A percentile compares a stretch with the other conserved stretches of the same genome.
phyloP scores from a whole-genome alignment of 1,140 invertebrate species.

The Leptinotarsa defecta region DNA sequence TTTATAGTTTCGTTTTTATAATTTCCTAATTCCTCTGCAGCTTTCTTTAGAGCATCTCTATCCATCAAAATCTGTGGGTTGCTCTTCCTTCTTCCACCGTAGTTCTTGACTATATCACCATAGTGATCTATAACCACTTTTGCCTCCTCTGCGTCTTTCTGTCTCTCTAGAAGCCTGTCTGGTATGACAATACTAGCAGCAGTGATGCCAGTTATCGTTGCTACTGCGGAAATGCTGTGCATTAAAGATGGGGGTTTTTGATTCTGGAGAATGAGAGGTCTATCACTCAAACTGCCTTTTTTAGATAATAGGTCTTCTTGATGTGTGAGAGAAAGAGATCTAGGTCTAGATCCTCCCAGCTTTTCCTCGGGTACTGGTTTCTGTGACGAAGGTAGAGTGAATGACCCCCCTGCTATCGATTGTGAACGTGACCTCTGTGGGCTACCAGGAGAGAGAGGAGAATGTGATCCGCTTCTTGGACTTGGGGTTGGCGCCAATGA shows the following conservation, averaged over 20 bases:
- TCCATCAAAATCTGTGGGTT: slow-evolving; percentile 33
- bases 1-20: background rate
- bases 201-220: slow-evolving; percentile 48
- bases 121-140: slow-evolving; percentile 79
- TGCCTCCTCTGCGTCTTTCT: slow-evolving; percentile 62
- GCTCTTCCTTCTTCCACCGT: slow-evolving; percentile 59
- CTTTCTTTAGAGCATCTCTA: slow-evolving; percentile 48
- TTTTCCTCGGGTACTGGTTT: slow-evolving; percentile 22
- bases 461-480: slow-evolving; percentile 35
- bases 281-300: background rate
- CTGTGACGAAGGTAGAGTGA: background rate
- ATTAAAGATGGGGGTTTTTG: slow-evolving; percentile 20
- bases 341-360: background rate
- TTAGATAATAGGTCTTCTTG: slow-evolving; percentile 6
- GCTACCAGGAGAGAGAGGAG: slow-evolving; percentile 16
- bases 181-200: slow-evolving; percentile 52
- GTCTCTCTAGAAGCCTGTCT: slow-evolving; percentile 41
- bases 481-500: slow-evolving; percentile 22
- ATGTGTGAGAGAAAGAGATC: slow-evolving; percentile 31
- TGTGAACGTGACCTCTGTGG: slow-evolving; percentile 21
- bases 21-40: slow-evolving; percentile 39
- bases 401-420: slow-evolving; percentile 10
- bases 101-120: slow-evolving; percentile 76
- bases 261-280: slow-evolving; percentile 22
- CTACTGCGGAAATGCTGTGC: slow-evolving; percentile 43